Base-by-base conservation (phyloP, 2,113 vertebrate species). In the Illadopsis cleaveri region DNA sequence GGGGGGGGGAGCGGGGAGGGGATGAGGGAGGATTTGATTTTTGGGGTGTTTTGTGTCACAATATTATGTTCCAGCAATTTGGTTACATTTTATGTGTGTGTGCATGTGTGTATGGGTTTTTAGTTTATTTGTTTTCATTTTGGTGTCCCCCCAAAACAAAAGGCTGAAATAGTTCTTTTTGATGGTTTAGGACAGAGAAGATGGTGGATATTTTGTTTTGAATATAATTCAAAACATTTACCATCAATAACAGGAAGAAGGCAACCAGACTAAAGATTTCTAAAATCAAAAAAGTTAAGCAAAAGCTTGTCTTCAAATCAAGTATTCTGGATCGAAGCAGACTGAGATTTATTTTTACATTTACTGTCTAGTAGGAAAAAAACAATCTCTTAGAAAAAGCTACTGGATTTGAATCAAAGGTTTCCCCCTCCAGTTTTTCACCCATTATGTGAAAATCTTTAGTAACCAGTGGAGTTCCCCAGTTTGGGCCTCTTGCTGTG, bases 1-100 rank as follows among this genome's bases (percentile, higher is more conserved):
- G 12, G 5, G 7, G 1, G n/a, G n/a, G n/a, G n/a, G n/a, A n/a
- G n/a, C n/a, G n/a, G n/a, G 19, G 57, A 70, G 12, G 5, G 7
- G 1, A 15, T 38, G 28, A 76, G 27, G 17, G 12, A 51, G 5
- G 8, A 51, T 53, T 61, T 76, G 5, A 10, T 5, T 69, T 86
- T 82, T 40, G 47, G 19, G 37, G 6, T 72, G 21, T 45, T 90
- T 82, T n/a, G 15, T 61, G 17, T 35, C 79, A 15, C 40, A 77
- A 45, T 50, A 38, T 3, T 50, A 12, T 31, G 9, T 86, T 82
- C 15, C 22, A 89, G 44, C 7, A 69, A 40, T 68, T 76, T 53
- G 9, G 47, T 80, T 80, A 35, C 10, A 24, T 58, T 78, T 40
- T 44, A 1, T 57, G 31, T 18, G 16, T 38, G 37, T 33, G 7